Percentiles rank a stretch among this genome's conserved stretches.
Conservation (phyloP, 2,113 vertebrate species). For the Bungarus multicinctus region DNA sequence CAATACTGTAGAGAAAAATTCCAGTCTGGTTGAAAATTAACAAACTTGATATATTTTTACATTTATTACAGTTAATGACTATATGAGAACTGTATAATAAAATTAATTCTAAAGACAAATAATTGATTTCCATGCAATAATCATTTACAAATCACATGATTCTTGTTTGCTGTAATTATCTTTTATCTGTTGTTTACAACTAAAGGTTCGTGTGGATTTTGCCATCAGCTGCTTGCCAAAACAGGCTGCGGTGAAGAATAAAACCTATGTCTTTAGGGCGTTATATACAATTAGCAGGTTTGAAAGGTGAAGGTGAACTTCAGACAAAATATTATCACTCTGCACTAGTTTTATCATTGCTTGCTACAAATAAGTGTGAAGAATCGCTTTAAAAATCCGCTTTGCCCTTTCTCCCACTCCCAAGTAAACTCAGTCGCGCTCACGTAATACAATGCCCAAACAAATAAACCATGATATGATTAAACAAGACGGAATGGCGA, state of each 20-base stretch:
- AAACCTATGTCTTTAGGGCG: not conserved
- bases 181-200: conserved; percentile 33
- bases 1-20: not conserved
- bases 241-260: not conserved
- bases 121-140: not conserved
- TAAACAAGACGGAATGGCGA: not conserved
- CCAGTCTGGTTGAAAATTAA: not conserved
- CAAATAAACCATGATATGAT: not conserved
- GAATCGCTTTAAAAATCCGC: not conserved
- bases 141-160: not conserved
- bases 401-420: not conserved
- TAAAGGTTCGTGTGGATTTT: conserved; percentile 37
- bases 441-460: not conserved
- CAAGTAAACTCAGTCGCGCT: not conserved
- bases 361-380: not conserved
- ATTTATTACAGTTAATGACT: not conserved
- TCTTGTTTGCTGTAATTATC: not conserved
- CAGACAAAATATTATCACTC: not conserved
- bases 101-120: not conserved
- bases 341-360: not conserved
- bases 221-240: conserved; percentile 25
- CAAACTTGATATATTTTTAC: not conserved
- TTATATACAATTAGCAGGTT: not conserved
- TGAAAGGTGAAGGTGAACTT: not conserved
- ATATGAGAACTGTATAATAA: not conserved